Base-by-base conservation (phyloP, 2,797 vertebrate species). In the Hapalemur alaotrensis region DNA sequence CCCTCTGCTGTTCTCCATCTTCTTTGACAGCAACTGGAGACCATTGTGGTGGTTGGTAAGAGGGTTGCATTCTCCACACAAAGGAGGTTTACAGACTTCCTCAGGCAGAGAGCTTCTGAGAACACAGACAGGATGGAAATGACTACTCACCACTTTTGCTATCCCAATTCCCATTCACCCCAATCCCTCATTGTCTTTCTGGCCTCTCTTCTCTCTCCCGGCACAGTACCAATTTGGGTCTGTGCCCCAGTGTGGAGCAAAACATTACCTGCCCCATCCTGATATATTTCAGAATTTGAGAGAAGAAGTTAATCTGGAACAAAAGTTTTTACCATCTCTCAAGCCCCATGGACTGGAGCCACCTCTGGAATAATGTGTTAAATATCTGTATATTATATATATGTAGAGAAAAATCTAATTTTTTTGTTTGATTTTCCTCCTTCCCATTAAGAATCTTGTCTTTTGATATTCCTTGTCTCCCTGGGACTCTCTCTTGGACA, bases 311-410 rank as follows among this genome's bases (percentile, higher is more conserved):
- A 59, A 59, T 97, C 89, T 81, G 88, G 79, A 91, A 90, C 78
- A 65, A 76, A 81, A 35, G 38, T 93, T 92, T 93, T 93, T 92
- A 92, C 96, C 93, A 82, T 90, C 95, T 97, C 95, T 96, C 69
- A 93, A 95, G 95, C 88, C 96, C 97, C 86, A 41, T 46, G 93
- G 96, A 96, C 97, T 97, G 96, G 97, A 98, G 96, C 96, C 97
- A 92, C 97, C 86, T 97, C 96, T 97, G 82, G 95, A 98, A 97
- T 97, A 97, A 97, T 97, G 97, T 98, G 97, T 98, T 98, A 96
- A 97, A 98, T 98, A 97, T 84, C 90, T 98, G 97, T 98, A 98
- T 97, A 98, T 98, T 97, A 95, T 98, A 96, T 96, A 97, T 98
- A 96, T 98, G 97, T 97, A 98, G 97, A 98, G 95, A 98, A 96